Evolutionary conservation across 2,888 invertebrate genomes (phyloP), one percentile per base, ranked within the genome.

Genomic region (Elysia crispata): DNA sequence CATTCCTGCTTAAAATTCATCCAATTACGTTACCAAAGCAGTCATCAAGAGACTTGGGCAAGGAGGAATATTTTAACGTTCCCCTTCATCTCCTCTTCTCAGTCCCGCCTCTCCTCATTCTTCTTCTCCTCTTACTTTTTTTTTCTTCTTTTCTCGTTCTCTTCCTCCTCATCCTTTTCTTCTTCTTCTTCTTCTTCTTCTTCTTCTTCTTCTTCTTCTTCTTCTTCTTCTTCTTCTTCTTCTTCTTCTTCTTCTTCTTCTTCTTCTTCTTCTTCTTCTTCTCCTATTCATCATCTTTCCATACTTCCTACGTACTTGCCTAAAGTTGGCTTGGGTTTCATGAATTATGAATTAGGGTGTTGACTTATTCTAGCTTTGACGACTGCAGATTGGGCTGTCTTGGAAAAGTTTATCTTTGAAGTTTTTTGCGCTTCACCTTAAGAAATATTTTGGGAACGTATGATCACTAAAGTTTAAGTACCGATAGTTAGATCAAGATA

Each of bases 181-280:
- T 23, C 25, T 33, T 28, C 73, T 73, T 28, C 54, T 25, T 30
- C 70, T 41, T 33, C 70, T 30, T 30, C 70, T 70, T 33, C 70
- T 33, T n/a, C 41, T 23, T 33, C 41, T 33, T 33, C 30, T 33
- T 33, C 70, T 33, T 30, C 70, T 33, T 33, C 70, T 33, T 30
- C 70, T 23, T 30, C 33, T 70, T 70, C 41, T 70, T 33, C 41
- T 70, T 70, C 41, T 70, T 30, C 70, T 30, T 30, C 67, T 23
- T 23, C 67, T 28, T 67, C 30, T 23, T 67, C 28, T 30, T n/a
- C 30, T 18, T 28, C 20, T 20, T 28, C 20, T 18, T 67, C 20
- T 28, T 28, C 20, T 18, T 30, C 20, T 20, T 23, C 20, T 18
- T 67, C 28, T 18, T 67, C 30, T 30, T 41, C 25, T 70, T 33